Base-by-base conservation (phyloP, 2,113 vertebrate species). In the Lophotis ruficrista region DNA sequence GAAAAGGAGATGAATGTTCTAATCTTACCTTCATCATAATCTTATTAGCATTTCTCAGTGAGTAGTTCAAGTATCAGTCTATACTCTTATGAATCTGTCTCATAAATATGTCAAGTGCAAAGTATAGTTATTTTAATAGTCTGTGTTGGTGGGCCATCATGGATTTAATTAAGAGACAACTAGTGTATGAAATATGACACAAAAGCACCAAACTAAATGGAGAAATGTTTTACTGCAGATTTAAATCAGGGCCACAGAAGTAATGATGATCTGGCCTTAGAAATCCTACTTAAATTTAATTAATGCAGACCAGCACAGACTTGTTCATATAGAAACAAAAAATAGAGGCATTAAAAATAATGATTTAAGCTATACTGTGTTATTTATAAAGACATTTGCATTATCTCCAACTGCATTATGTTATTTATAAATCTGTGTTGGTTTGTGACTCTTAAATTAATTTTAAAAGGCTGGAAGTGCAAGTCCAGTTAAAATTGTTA, bases 111-210 rank as follows among this genome's bases (percentile, higher is more conserved):
- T 98, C 98, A 98, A 98, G 97, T 97, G 94, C 97, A 97, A 98
- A 98, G 98, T 97, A 97, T 97, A 98, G 97, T 97, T 98, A 98
- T 98, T 98, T 98, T 98, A 98, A 98, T 98, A 97, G 97, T 96
- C 98, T 98, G 97, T 98, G 98, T 98, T 98, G 98, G 97, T 98
- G 96, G 97, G 97, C 97, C 97, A 98, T 98, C 97, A 93, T 98
- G 98, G 98, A 98, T 98, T 98, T 98, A 98, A 98, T 98, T 98
- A 98, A 98, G 98, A 98, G 98, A 98, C 98, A 98, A 98, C 98
- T 96, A 98, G 97, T 98, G 90, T 98, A 97, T 98, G 98, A 98
- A 98, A 98, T 98, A 98, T 94, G 96, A 97, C 97, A 98, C 97
- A 97, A 97, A 98, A 97, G 96, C 97, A 97, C 94, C 96, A 96